Evolutionary conservation across 2,888 invertebrate species (phyloP).

Genomic region (Tinea semifulvella): DNA sequence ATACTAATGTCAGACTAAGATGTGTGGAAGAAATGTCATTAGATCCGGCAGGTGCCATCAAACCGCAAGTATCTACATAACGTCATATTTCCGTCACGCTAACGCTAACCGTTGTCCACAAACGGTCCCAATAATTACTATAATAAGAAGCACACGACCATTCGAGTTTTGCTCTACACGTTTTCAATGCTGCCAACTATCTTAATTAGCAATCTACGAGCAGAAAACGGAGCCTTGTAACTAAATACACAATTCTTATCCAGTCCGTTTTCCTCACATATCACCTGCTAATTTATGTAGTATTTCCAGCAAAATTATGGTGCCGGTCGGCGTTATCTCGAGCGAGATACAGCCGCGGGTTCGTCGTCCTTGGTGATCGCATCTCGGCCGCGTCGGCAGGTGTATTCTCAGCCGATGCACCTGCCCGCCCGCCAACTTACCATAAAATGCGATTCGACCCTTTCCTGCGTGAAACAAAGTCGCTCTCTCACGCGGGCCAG

Average conservation of each 20-base stretch:
- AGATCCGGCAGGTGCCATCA: slow-evolving; percentile 1
- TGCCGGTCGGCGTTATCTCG: slow-evolving; percentile 39
- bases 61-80: slow-evolving; percentile 8
- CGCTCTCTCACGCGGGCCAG: slow-evolving; percentile 37
- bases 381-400: slow-evolving; percentile 58
- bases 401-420: slow-evolving; percentile 44
- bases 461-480: slow-evolving; percentile 49
- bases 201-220: slow-evolving; percentile 30
- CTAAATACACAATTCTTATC: slow-evolving; percentile 25
- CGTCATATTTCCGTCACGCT: slow-evolving; percentile 4
- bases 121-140: neutral
- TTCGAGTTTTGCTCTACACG: neutral
- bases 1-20: too few relatives aligned
- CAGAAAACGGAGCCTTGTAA: slow-evolving; percentile 27
- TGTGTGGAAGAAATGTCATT: neutral
- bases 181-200: slow-evolving; percentile 1
- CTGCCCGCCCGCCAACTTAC: slow-evolving; percentile 60
- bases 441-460: slow-evolving; percentile 63
- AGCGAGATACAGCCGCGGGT: slow-evolving; percentile 39
- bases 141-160: neutral
- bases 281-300: slow-evolving; percentile 54
- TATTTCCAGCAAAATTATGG: slow-evolving; percentile 45
- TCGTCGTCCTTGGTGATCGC: slow-evolving; percentile 55
- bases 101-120: too few relatives aligned
- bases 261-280: slow-evolving; percentile 38